Evolutionary conservation across 2,888 invertebrate genomes (phyloP), one percentile per base, ranked within the genome.

Genomic region (Idaea aversata): DNA sequence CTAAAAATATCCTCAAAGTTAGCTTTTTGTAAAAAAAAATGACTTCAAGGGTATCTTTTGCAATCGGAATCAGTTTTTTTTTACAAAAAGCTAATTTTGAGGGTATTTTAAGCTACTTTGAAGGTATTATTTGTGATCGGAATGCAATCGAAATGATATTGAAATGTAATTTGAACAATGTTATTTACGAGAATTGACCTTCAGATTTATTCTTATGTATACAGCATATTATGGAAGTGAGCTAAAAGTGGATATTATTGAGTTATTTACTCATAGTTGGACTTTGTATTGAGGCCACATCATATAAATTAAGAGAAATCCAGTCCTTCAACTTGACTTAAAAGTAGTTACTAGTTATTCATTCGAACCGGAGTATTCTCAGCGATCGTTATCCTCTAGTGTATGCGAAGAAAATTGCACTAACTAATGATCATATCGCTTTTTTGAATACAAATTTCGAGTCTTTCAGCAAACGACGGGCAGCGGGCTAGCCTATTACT

Each of bases 371-470:
- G 84, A 83, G 71, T 83, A 78, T 78, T 81, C 75, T 77, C 81
- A 76, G 83, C 78, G 84, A 86, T 86, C 84, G 80, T 77, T 83
- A 85, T 86, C 85, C 82, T 85, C 85, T 85, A 84, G 81, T 83
- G 82, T 84, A 90, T 90, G 85, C 82, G 85, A 89, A 86, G 88
- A 90, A 92, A 91, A 91, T 91, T 90, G 88, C 88, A 84, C 87
- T 85, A 87, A 88, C 90, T 91, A 91, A 91, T 90, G 91, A 90
- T 87, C 80, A 85, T 88, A 89, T 88, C 91, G 89, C 80, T 83
- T 80, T 25, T 86, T 86, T 87, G 92, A 92, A 92, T 92, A 91
- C 88, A 86, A 90, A 92, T 91, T 88, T 81, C 85, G 85, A 47
- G 86, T 86, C 88, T 91, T 91, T 88, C 88, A 88, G 86, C 84